Base-by-base conservation (phyloP, 2,888 invertebrate genomes). In the Lasioglossum figueresi region DNA sequence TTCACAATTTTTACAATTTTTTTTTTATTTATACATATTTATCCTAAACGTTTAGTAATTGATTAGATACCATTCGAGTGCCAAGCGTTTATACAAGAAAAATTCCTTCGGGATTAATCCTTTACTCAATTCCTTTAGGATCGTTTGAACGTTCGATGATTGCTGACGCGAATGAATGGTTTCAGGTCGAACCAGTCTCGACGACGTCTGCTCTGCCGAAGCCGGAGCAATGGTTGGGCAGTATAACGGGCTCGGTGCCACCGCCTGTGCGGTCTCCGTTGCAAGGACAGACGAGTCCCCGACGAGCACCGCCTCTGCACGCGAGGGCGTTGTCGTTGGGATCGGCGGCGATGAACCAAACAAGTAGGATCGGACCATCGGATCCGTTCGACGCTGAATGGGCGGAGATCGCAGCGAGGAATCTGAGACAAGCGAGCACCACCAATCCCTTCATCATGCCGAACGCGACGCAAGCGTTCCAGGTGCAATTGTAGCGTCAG, bases 351-450 rank as follows among this genome's bases (percentile, higher is more conserved):
- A 95, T 93, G 91, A 91, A 89, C 27, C 86, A 91, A 73, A 40
- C 88, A 3, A 76, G 68, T 23, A 79, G 89, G 45, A 91, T 92
- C 16, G 93, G 93, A 23, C 91, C 93, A 0, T 88, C 96, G 31
- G 97, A 98, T 95, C 98, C 98, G 0, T 98, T 98, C 93, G 98
- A 98, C 93, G 98, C 98, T 23, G 98, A 98, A 91, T 98, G 98
- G 98, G 98, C 97, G 1, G 96, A 97, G 80, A 95, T 96, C 73
- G 96, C 96, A 2, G 96, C 97, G 52, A 94, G 95, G 83, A 95
- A 95, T 90, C 94, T 95, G 83, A 94, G 95, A 83, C 95, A 95
- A 79, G 87, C 93, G 88, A 94, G 95, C 88, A 96, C 96, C 83
- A 97, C 97, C 75, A 97, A 96, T 93, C 97, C 96, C 1, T 97